Evolutionary conservation across 2,888 invertebrate species (phyloP).

Genomic region (Mythimna vitellina): DNA sequence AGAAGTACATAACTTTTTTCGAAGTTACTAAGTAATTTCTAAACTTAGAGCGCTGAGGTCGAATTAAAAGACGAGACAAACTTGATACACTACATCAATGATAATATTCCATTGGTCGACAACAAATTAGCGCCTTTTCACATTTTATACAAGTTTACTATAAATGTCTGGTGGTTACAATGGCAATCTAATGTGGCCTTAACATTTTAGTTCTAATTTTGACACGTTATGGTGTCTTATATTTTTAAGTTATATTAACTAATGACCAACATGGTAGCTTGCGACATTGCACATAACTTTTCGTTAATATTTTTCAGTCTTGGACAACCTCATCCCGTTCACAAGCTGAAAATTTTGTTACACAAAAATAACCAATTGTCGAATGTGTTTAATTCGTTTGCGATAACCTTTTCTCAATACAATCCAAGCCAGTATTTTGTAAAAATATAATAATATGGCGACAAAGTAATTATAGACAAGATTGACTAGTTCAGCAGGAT

Average conservation of each 20-base stretch:
- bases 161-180: constrained; percentile 10
- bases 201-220: not conserved
- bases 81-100: constrained; percentile 10
- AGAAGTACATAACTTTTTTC: constrained; percentile 19
- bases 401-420: not conserved
- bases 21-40: constrained; percentile 7
- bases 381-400: not conserved
- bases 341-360: constrained; percentile 32
- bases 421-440: constrained; percentile 16
- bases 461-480: constrained; percentile 8
- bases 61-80: constrained; percentile 20
- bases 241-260: constrained; percentile 28
- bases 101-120: constrained; percentile 7
- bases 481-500: constrained; percentile 21
- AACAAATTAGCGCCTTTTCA: not conserved
- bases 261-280: constrained; percentile 49
- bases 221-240: constrained; percentile 30
- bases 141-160: constrained; percentile 4
- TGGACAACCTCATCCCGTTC: constrained; percentile 70
- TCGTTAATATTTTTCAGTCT: constrained; percentile 71
- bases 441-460: constrained; percentile 23
- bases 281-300: constrained; percentile 42
- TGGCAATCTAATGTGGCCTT: constrained; percentile 1
- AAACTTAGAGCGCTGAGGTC: constrained; percentile 38
- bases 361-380: not conserved